Percentiles rank a stretch among this genome's conserved stretches.
Conservation (phyloP, 37 sponge, comb jelly and placozoan species). For the Dysidea cf. avara region DNA sequence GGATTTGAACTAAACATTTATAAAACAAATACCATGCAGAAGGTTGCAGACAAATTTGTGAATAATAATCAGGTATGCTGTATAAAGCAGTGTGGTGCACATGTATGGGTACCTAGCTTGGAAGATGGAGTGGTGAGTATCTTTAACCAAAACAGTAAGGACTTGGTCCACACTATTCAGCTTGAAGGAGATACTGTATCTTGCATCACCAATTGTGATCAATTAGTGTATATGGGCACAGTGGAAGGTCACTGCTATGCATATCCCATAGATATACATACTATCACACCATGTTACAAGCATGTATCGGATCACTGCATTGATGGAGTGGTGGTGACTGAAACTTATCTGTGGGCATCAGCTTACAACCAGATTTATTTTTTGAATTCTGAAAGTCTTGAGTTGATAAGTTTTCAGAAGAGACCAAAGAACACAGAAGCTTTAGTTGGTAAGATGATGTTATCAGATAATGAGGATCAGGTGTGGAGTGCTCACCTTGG, state of each 20-base stretch:
- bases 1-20: conserved; percentile 69
- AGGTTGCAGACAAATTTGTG: conserved; percentile 38
- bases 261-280: conserved; percentile 26
- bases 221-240: conserved; percentile 57
- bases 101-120: conserved; percentile 71
- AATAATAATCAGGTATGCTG: conserved; percentile 69
- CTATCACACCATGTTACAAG: conserved; percentile 33
- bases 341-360: conserved; percentile 61
- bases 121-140: conserved; percentile 70
- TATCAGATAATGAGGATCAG: conserved; percentile 23
- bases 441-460: conserved; percentile 48
- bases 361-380: conserved; percentile 60
- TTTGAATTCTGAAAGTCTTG: conserved; percentile 47
- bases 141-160: conserved; percentile 36
- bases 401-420: conserved; percentile 25
- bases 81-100: conserved; percentile 54
- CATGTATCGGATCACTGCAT: conserved; percentile 56
- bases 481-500: conserved; percentile 81
- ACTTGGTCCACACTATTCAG: conserved; percentile 59
- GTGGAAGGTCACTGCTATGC: conserved; percentile 68
- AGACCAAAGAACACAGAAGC: conserved; percentile 1
- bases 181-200: conserved; percentile 70
- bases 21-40: conserved; percentile 61
- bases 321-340: conserved; percentile 46
- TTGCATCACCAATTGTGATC: conserved; percentile 42